Evolutionary conservation across 2,797 vertebrate genomes (phyloP).

Genomic region (Paedocypris micromegethes): DNA sequence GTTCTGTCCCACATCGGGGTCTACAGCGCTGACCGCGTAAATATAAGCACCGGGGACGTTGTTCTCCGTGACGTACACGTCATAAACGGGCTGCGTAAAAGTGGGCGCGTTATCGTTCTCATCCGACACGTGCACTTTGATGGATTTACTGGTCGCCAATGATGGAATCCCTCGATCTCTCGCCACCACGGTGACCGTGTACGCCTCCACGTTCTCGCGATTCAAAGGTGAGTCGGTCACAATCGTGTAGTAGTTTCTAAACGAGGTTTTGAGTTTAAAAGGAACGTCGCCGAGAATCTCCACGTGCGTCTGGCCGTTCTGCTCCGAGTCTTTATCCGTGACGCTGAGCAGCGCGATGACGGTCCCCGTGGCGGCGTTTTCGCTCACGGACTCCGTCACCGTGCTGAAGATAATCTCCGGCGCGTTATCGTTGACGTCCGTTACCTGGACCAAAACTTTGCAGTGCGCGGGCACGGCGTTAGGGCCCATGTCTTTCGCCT

Average conservation of each 20-base stretch:
- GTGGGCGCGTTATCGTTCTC: conserved; percentile 94
- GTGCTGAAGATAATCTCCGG: conserved; percentile 97
- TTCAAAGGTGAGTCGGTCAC: conserved; percentile 87
- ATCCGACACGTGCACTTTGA: conserved; percentile 88
- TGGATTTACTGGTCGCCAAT: conserved; percentile 85
- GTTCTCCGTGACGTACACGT: conserved; percentile 94
- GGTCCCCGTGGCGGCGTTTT: conserved; percentile 85
- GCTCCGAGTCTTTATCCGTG: conserved; percentile 86
- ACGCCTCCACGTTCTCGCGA: conserved; percentile 84
- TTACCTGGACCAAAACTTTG: conserved; percentile 88
- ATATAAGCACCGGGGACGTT: conserved; percentile 97
- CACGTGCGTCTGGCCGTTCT: conserved; percentile 90
- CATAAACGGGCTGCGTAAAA: conserved; percentile 86
- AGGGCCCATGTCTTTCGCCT: conserved; percentile 92
- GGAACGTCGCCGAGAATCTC: conserved; percentile 90
- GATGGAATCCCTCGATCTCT: conserved; percentile 82
- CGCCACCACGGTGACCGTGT: conserved; percentile 88
- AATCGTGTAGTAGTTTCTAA: conserved; percentile 91
- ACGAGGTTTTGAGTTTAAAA: conserved; percentile 89
- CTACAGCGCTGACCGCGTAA: conserved; percentile 87
- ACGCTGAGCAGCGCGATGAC: conserved; percentile 94
- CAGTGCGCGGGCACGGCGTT: conserved; percentile 95
- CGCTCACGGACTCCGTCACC: conserved; percentile 90
- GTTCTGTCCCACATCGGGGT: conserved; percentile 86
- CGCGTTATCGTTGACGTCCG: conserved; percentile 89